A percentile compares a stretch with the other conserved stretches of the same genome.
Conservation (phyloP, 2,888 invertebrate species). For the Amiota minor region DNA sequence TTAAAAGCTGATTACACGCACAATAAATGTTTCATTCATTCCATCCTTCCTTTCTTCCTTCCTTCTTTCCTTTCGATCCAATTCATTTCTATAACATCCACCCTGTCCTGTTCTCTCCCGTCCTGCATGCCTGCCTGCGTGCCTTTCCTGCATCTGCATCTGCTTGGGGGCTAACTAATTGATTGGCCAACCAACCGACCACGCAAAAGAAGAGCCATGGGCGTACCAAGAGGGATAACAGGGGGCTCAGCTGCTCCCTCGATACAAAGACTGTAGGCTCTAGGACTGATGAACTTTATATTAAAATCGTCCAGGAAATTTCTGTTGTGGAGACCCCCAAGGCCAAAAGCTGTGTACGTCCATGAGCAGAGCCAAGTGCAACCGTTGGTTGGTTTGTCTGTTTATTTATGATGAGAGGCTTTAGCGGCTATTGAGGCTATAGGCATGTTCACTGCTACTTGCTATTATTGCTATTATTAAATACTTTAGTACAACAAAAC, state of each 20-base stretch:
- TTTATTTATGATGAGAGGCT: constrained; percentile 33
- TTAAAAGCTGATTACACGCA: constrained; percentile 68
- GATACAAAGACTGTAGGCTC: no score
- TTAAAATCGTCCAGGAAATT: no score
- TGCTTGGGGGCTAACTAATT: no score
- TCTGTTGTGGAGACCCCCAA: no score
- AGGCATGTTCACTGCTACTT: constrained; percentile 50
- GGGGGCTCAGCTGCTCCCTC: no score
- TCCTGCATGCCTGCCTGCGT: background rate
- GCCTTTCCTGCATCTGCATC: background rate
- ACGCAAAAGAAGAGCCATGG: no score
- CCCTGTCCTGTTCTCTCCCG: background rate
- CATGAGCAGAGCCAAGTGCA: background rate
- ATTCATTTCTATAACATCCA: background rate
- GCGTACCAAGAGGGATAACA: no score
- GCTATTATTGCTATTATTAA: constrained; percentile 28
- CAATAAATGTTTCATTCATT: constrained; percentile 54
- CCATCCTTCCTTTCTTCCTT: no score
- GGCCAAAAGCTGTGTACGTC: background rate
- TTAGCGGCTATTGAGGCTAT: constrained; percentile 42
- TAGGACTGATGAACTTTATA: no score
- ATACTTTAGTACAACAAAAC: no score
- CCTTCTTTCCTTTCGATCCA: no score
- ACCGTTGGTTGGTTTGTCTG: constrained; percentile 31
- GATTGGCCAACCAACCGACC: no score